phyloP scores from a whole-genome alignment of 1,140 invertebrate genomes.

The Charaxes varanes region DNA sequence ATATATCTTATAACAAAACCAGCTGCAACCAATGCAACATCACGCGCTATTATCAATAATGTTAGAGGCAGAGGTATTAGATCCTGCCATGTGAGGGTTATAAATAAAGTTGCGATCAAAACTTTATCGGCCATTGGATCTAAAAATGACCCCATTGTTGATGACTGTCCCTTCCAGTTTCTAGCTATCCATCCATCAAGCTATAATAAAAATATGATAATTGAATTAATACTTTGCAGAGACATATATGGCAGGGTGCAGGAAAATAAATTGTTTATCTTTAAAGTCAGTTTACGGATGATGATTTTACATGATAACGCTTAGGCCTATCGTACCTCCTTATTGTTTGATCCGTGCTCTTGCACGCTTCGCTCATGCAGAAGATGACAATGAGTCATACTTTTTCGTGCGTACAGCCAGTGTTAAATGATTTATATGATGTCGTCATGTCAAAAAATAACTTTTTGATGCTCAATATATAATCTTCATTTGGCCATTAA shows the following conservation, averaged over 20 bases:
- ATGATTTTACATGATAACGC: too few relatives aligned
- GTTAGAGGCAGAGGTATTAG: conserved; percentile 92
- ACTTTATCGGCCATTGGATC: conserved; percentile 99
- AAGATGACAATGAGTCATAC: too few relatives aligned
- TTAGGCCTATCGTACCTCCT: too few relatives aligned
- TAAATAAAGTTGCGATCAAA: conserved; percentile 90
- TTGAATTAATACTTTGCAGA: background rate
- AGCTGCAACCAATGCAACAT: conserved; percentile 86
- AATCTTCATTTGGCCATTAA: too few relatives aligned
- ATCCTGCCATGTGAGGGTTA: conserved; percentile 88
- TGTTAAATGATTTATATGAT: too few relatives aligned
- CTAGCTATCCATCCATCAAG: conserved; percentile 97
- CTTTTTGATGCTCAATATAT: conserved; percentile 15
- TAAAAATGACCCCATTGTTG: conserved; percentile 94
- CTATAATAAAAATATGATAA: conserved; percentile 72
- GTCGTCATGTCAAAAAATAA: too few relatives aligned
- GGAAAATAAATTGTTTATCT: too few relatives aligned
- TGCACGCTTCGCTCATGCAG: too few relatives aligned
- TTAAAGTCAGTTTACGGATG: too few relatives aligned
- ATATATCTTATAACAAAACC: conserved; percentile 93
- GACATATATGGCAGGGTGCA: too few relatives aligned
- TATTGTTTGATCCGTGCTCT: too few relatives aligned
- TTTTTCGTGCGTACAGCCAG: too few relatives aligned
- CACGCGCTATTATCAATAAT: conserved; percentile 87
- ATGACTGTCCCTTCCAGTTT: conserved; percentile 91